A percentile compares a stretch with the other conserved stretches of the same genome.
Conservation (phyloP, 2,113 vertebrate species). For the Dasyprocta punctata region DNA sequence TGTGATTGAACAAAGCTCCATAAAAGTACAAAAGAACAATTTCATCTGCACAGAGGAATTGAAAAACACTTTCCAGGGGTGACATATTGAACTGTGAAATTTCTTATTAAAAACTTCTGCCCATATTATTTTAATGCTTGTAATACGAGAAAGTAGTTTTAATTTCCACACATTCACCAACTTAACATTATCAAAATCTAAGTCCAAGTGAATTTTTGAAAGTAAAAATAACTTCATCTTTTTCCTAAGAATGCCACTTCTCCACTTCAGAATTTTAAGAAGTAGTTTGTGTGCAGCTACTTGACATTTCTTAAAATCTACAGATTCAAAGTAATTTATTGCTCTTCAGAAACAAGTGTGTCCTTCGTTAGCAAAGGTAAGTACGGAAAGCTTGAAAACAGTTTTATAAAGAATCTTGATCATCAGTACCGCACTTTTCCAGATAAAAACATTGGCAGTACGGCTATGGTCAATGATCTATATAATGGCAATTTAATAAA, state of each 20-base stretch:
- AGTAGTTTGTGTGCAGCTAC: background rate
- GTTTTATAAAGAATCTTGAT: background rate
- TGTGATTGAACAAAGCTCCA: background rate
- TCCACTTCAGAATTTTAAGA: background rate
- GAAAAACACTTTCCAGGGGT: background rate
- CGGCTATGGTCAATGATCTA: background rate
- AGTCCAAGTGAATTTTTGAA: background rate
- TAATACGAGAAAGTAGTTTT: background rate
- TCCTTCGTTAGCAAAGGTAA: slow-evolving; percentile 35
- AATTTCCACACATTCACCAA: background rate
- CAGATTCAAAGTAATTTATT: background rate
- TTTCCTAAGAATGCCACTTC: background rate
- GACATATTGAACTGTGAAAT: background rate
- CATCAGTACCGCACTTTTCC: background rate
- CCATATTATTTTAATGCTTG: slow-evolving; percentile 6
- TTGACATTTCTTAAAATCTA: slow-evolving; percentile 38
- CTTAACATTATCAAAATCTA: background rate
- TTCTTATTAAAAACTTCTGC: background rate
- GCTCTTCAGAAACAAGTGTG: background rate
- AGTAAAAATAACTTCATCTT: background rate
- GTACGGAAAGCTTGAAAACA: slow-evolving; percentile 11
- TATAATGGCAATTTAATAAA: background rate
- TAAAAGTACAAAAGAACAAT: background rate
- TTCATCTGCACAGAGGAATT: background rate
- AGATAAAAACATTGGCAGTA: background rate